Percentiles rank a stretch among this genome's conserved stretches.
Evolutionary conservation across 64 coral and sea anemone species (phyloP).

Genomic region (Exaiptasia diaphana): DNA sequence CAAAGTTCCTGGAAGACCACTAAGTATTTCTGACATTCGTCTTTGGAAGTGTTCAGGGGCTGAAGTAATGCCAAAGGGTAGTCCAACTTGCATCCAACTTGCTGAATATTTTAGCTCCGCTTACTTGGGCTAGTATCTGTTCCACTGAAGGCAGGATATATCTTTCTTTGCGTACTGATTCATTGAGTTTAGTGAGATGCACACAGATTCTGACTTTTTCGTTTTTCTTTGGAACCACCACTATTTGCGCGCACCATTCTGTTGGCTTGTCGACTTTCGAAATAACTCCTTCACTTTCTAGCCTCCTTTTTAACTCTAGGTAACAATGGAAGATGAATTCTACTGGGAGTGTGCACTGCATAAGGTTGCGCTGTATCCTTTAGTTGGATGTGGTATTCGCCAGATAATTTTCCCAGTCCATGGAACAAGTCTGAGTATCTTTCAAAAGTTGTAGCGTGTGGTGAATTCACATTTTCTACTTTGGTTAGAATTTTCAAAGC

Average conservation of each 20-base stretch:
- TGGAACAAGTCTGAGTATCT: background rate
- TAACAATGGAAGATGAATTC: slow-evolving; percentile 11
- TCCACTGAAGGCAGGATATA: slow-evolving; percentile 3
- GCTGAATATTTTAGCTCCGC: background rate
- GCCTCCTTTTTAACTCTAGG: slow-evolving; percentile 2
- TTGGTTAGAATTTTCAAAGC: background rate
- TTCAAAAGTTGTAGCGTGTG: background rate
- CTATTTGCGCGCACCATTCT: slow-evolving; percentile 18
- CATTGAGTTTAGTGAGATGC: slow-evolving; percentile 3
- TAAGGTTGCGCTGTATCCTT: slow-evolving; percentile 20
- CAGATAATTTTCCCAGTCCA: slow-evolving; percentile 34
- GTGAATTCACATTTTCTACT: background rate
- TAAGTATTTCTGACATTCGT: background rate
- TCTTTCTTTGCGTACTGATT: background rate
- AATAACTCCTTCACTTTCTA: background rate
- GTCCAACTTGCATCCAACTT: slow-evolving; percentile 3
- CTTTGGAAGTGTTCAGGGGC: background rate
- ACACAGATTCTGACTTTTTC: slow-evolving; percentile 20
- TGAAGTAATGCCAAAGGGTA: background rate
- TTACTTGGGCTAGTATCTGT: slow-evolving; percentile 3
- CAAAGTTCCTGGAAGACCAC: background rate
- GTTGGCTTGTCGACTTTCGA: slow-evolving; percentile 26
- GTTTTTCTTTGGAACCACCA: slow-evolving; percentile 23
- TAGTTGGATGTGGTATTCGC: slow-evolving; percentile 47
- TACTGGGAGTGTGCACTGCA: slow-evolving; percentile 28